Conservation (phyloP, 2,888 invertebrate genomes). For the Brachypterus glaber region DNA sequence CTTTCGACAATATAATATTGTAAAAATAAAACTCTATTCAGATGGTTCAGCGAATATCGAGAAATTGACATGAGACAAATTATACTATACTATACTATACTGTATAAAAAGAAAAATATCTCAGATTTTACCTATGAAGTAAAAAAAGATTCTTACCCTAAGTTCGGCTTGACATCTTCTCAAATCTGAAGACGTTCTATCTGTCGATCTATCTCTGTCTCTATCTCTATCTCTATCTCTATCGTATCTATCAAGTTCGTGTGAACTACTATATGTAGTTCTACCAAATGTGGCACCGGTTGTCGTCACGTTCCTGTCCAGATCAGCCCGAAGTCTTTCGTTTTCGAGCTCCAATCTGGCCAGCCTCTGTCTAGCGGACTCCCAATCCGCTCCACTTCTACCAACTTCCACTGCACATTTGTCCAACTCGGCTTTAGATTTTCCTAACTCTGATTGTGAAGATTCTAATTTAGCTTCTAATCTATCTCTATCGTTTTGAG, state of each 20-base stretch:
- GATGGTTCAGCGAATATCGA: no score
- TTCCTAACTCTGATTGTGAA: constrained; percentile 87
- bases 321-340: constrained; percentile 75
- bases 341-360: constrained; percentile 83
- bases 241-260: constrained; percentile 62
- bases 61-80: no score
- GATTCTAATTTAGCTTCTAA: constrained; percentile 85
- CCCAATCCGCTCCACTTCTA: constrained; percentile 82
- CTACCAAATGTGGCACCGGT: constrained; percentile 77
- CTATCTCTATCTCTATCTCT: no score
- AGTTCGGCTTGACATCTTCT: constrained; percentile 83
- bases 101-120: no score
- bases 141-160: constrained; percentile 43
- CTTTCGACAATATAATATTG: no score
- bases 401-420: constrained; percentile 86
- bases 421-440: constrained; percentile 88
- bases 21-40: no score
- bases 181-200: constrained; percentile 75
- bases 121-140: no score
- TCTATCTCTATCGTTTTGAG: constrained; percentile 82
- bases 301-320: constrained; percentile 45
- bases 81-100: no score
- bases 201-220: constrained; percentile 80
- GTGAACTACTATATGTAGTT: constrained; percentile 61
- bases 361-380: constrained; percentile 71